Evolutionary conservation across 2,797 vertebrate genomes (phyloP).

Genomic region (Mus spretus): DNA sequence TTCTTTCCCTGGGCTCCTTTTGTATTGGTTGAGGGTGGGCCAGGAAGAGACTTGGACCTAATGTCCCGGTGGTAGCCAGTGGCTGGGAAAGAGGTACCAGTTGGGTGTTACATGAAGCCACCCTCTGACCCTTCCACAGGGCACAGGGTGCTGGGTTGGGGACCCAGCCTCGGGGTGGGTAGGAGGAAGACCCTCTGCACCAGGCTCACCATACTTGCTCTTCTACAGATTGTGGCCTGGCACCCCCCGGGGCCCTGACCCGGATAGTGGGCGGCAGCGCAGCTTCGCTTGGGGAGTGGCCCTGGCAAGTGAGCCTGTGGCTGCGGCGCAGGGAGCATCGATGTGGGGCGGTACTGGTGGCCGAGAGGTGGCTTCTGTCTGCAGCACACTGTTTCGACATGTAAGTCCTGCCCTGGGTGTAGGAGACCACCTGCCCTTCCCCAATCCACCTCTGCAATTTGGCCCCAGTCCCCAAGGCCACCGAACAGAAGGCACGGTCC

Average conservation of each 20-base stretch:
- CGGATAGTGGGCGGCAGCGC: conserved; percentile 95
- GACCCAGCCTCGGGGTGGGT: not conserved
- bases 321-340: conserved; percentile 92
- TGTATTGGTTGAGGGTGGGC: not conserved
- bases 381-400: conserved; percentile 96
- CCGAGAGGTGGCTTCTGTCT: conserved; percentile 95
- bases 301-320: conserved; percentile 97
- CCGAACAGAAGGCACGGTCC: not conserved
- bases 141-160: not conserved
- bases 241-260: conserved; percentile 88
- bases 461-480: not conserved
- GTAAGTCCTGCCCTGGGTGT: conserved; percentile 85
- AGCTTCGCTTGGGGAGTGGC: conserved; percentile 95
- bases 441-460: not conserved
- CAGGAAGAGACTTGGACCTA: not conserved
- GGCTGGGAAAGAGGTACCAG: not conserved
- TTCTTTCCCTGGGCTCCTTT: not conserved
- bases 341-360: conserved; percentile 96
- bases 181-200: not conserved
- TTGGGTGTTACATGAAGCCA: no score
- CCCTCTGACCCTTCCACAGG: not conserved
- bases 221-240: conserved; percentile 93
- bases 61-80: no score
- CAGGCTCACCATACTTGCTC: accelerated
- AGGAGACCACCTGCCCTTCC: not conserved